Evolutionary conservation across 2,888 invertebrate genomes (phyloP).

Genomic region (Folsomia manolachei): DNA sequence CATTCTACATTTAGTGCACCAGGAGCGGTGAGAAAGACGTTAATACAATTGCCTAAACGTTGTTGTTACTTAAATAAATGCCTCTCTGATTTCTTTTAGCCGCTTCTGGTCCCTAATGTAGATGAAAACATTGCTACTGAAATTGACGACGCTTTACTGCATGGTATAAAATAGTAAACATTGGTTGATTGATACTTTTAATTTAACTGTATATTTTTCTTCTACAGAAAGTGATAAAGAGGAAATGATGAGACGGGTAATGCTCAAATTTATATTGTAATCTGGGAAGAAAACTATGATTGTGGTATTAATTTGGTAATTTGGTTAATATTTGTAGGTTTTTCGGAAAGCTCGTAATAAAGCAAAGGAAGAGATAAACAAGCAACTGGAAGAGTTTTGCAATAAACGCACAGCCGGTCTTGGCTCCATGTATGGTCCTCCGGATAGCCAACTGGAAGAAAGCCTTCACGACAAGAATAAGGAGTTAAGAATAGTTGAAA

Average conservation of each 20-base stretch:
- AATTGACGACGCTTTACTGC: constrained; percentile 79
- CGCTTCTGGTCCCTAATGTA: constrained; percentile 72
- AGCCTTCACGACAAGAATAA: constrained; percentile 74
- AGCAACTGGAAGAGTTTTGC: constrained; percentile 78
- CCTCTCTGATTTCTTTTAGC: constrained; percentile 60
- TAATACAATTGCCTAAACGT: neutral
- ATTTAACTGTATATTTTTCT: neutral
- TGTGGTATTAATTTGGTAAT: neutral
- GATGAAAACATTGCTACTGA: constrained; percentile 85
- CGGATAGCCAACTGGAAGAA: constrained; percentile 73
- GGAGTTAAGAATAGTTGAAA: constrained; percentile 73
- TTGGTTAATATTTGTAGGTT: constrained; percentile 54
- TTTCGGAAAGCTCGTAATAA: constrained; percentile 84
- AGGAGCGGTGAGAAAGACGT: constrained; percentile 66
- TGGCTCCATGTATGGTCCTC: constrained; percentile 83
- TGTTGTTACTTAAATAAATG: neutral
- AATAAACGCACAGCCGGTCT: constrained; percentile 85
- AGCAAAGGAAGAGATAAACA: constrained; percentile 76
- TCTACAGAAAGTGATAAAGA: constrained; percentile 81
- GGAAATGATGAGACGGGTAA: constrained; percentile 78
- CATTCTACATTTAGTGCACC: constrained; percentile 93
- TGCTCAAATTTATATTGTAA: constrained; percentile 21
- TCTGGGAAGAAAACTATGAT: neutral
- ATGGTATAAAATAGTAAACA: constrained; percentile 52
- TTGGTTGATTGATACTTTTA: neutral